Conservation (phyloP, 2,113 vertebrate species). For the Nesospiza acunhae region DNA sequence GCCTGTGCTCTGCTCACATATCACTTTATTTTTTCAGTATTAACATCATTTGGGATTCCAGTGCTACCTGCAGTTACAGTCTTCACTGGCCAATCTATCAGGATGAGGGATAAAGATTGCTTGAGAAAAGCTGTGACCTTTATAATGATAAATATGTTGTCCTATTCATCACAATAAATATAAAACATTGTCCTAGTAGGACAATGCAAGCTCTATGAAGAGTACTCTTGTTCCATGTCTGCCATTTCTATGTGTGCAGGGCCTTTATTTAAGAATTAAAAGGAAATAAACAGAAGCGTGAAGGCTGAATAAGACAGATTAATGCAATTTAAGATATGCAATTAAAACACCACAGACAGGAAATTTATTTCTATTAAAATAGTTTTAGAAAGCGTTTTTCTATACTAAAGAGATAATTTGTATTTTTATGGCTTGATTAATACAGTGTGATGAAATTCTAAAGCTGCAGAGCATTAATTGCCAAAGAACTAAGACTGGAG, state of each 20-base stretch:
- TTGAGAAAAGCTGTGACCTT: constrained; percentile 30
- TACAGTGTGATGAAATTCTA: constrained; percentile 10
- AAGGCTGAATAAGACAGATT: background rate
- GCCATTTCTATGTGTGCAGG: background rate
- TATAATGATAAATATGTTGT: constrained; percentile 22
- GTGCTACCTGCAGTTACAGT: background rate
- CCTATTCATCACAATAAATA: constrained; percentile 12
- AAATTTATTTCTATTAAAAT: constrained; percentile 27
- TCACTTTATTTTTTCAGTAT: background rate
- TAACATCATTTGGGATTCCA: background rate
- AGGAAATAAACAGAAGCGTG: background rate
- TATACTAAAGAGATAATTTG: constrained; percentile 12
- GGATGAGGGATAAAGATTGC: background rate
- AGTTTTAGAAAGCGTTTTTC: background rate
- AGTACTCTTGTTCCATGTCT: background rate
- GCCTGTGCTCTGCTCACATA: background rate
- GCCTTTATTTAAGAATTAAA: background rate
- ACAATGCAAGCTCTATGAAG: background rate
- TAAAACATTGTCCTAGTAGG: background rate
- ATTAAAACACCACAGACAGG: background rate
- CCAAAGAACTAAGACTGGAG: background rate
- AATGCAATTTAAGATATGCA: background rate
- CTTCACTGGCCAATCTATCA: constrained; percentile 2
- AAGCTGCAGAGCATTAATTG: constrained; percentile 28
- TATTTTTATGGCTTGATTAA: constrained; percentile 38